Evolutionary conservation across 1,140 invertebrate genomes (phyloP), one percentile per base, ranked within the genome.

Genomic region (Akabosia matsudoensis): DNA sequence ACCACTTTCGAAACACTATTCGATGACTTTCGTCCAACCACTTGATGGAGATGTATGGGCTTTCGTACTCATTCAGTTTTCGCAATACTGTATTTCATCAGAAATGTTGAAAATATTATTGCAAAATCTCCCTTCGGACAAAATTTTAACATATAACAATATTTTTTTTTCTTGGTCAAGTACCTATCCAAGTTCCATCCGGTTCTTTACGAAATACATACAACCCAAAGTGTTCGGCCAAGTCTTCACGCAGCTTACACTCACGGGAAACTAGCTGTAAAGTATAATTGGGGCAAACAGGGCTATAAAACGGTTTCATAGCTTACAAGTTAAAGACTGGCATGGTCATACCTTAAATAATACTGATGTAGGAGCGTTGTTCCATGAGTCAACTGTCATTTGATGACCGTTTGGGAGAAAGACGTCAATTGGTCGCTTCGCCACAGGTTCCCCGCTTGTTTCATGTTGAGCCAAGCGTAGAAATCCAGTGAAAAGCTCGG

Each of bases 11-110:
- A 80, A 94, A 85, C 74, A 92, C 88, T 84, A 94, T 88, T 85
- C 89, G 90, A 84, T 90, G 88, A 72, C 88, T 86, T 30, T 84
- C 85, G 81, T 72, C 37, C 70, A 87, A 86, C 79, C 88, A 88
- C 81, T 88, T 92, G 82, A 94, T 89, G 73, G 95, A 96, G 85
- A 98, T 92, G 85, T 93, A 94, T 14, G 96, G 96, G 76, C 95
- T 96, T 88, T 99, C 97, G 89, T 97, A 98, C 83, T 97, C 91
- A 86, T 97, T 93, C 30, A 98, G 85, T 84, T 93, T 93, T 75
- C 96, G 89, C 56, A 97, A 84, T 84, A 96, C 90, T 88, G 34
- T 56, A 22, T 56, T 56, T 22, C 54, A 56, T 45, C 18, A 45
- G 7, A 45, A 45, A 45, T 18, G 54, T 56, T 56, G n/a, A 13